A percentile compares a stretch with the other conserved stretches of the same genome.
Conservation (phyloP, 2,888 invertebrate species). For the Thera britannica region DNA sequence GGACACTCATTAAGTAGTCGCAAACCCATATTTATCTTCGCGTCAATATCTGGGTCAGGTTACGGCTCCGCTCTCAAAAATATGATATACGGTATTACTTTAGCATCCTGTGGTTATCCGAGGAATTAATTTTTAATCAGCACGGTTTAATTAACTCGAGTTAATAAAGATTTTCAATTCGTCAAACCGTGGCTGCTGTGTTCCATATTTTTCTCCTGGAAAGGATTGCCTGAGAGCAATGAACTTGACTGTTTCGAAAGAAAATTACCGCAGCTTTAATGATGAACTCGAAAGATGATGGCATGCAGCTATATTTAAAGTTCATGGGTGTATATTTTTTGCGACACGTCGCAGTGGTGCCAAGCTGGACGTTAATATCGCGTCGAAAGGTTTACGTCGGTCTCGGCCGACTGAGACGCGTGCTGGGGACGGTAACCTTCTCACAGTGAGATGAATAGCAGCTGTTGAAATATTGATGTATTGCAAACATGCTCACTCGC, state of each 20-base stretch:
- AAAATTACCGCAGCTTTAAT: conserved; percentile 46
- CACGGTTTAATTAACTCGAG: conserved; percentile 58
- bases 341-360: conserved; percentile 44
- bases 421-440: conserved; percentile 46
- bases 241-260: conserved; percentile 54
- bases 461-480: conserved; percentile 52
- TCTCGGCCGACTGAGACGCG: conserved; percentile 3
- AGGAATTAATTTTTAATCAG: conserved; percentile 52
- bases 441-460: conserved; percentile 53
- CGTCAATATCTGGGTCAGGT: conserved; percentile 63
- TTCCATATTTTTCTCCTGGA: conserved; percentile 48
- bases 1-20: conserved; percentile 47
- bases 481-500: conserved; percentile 42
- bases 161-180: conserved; percentile 64
- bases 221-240: conserved; percentile 49
- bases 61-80: conserved; percentile 54
- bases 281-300: conserved; percentile 44
- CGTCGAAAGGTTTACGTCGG: conserved; percentile 32
- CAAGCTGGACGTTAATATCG: conserved; percentile 41
- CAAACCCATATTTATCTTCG: conserved; percentile 53
- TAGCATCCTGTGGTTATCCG: conserved; percentile 58
- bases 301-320: conserved; percentile 39
- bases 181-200: conserved; percentile 49
- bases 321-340: conserved; percentile 41
- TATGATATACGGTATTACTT: conserved; percentile 56